phyloP scores from a whole-genome alignment of 2,888 invertebrate genomes.

The Pseudanteris insignis region DNA sequence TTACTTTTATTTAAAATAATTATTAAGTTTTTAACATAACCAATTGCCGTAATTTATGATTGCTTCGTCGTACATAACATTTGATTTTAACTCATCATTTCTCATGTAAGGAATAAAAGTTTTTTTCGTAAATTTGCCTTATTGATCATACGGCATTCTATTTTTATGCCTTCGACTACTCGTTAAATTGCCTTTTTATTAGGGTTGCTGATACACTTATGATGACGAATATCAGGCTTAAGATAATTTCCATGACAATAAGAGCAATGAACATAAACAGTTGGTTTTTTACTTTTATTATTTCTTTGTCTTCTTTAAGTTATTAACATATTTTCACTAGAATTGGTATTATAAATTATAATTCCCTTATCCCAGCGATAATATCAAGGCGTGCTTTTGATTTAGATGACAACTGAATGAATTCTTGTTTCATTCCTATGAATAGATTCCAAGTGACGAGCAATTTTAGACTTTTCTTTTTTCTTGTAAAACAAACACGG shows the following conservation, averaged over 20 bases:
- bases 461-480: too few relatives aligned
- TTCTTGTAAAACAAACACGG: too few relatives aligned
- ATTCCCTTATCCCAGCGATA: slow-evolving; percentile 1
- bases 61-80: slow-evolving; percentile 1
- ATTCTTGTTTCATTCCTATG: too few relatives aligned
- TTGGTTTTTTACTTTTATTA: not conserved
- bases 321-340: slow-evolving; percentile 1
- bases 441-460: too few relatives aligned
- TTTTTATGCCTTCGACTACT: slow-evolving; percentile 1
- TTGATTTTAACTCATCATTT: slow-evolving; percentile 6
- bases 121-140: not conserved
- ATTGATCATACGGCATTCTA: slow-evolving; percentile 10
- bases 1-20: slow-evolving; percentile 2
- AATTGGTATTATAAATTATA: not conserved
- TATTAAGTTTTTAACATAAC: slow-evolving; percentile 17
- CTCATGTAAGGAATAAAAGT: slow-evolving; percentile 1
- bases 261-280: too few relatives aligned
- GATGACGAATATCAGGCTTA: slow-evolving; percentile 3
- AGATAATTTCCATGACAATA: slow-evolving; percentile 1
- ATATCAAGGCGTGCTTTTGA: too few relatives aligned
- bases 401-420: too few relatives aligned
- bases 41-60: slow-evolving; percentile 11
- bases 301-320: not conserved
- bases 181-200: not conserved
- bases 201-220: not conserved